These are phyloP conservation scores for Oscheius onirici DNA, from an alignment of 2,888 invertebrate genomes.

Conservation along the genomic window DNA sequence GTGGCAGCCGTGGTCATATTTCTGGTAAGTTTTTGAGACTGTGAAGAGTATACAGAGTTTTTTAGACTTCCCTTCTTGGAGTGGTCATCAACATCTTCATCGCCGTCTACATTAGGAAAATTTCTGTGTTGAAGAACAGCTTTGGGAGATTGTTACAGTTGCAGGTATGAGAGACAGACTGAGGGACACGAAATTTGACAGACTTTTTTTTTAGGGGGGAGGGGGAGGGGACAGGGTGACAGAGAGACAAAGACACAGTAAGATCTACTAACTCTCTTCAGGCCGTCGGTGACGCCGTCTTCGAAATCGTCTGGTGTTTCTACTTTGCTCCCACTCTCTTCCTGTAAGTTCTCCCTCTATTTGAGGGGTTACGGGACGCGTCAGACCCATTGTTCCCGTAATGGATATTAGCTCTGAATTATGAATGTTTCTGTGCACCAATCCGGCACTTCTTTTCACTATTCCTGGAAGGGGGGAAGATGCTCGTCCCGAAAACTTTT, in stretches of 20 bases:
- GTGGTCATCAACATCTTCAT: constrained; percentile 51
- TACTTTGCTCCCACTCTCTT: constrained; percentile 56
- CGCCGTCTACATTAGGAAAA: constrained; percentile 43
- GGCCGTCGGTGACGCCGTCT: constrained; percentile 50
- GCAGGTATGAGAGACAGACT: constrained; percentile 11
- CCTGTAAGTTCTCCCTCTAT: constrained; percentile 43
- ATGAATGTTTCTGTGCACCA: neutral
- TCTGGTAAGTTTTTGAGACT: constrained; percentile 33
- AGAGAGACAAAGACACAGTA: neutral
- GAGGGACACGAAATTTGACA: no score
- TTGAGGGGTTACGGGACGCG: constrained; percentile 1
- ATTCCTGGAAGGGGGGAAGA: no score
- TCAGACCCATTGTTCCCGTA: constrained; percentile 16
- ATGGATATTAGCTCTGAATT: constrained; percentile 29
- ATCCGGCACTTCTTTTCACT: neutral
- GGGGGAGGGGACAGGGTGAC: neutral
- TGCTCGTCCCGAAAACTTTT: no score
- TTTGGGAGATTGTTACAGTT: constrained; percentile 54
- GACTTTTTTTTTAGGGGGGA: neutral
- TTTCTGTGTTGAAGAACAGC: constrained; percentile 49
- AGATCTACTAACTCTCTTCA: constrained; percentile 25
- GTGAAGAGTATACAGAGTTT: neutral
- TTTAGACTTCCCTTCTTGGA: constrained; percentile 50
- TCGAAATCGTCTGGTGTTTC: constrained; percentile 53
- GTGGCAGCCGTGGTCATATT: constrained; percentile 52